phyloP scores from a whole-genome alignment of 2,888 invertebrate genomes.

The Scrobipalpa costella region DNA sequence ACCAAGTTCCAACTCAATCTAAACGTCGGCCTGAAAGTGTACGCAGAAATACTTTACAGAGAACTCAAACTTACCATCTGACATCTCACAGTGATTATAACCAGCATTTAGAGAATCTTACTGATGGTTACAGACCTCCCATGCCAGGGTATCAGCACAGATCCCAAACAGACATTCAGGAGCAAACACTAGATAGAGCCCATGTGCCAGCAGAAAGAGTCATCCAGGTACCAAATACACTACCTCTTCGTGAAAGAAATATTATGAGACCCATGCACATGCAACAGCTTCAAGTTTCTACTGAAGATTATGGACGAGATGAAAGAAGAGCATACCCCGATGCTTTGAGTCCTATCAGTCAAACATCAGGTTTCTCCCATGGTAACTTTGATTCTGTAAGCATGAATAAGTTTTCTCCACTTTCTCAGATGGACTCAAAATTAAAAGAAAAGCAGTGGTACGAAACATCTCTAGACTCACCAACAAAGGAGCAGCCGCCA shows the following conservation, averaged over 20 bases:
- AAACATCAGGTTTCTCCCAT: constrained; percentile 67
- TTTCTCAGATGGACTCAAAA: constrained; percentile 67
- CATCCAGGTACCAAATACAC: constrained; percentile 63
- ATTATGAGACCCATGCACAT: constrained; percentile 63
- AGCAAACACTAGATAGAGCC: constrained; percentile 51
- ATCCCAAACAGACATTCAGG: constrained; percentile 72
- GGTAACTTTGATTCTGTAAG: constrained; percentile 68
- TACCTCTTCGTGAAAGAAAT: constrained; percentile 70
- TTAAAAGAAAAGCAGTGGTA: constrained; percentile 85
- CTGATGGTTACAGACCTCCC: constrained; percentile 60
- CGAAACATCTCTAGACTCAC: constrained; percentile 84
- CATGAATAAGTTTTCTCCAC: constrained; percentile 70
- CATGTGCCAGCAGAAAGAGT: constrained; percentile 62
- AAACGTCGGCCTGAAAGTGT: constrained; percentile 64
- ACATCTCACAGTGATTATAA: constrained; percentile 77
- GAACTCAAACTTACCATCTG: constrained; percentile 76
- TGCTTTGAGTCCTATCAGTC: constrained; percentile 69
- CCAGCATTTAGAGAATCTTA: constrained; percentile 70
- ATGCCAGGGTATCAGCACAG: constrained; percentile 63
- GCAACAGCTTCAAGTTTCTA: constrained; percentile 69
- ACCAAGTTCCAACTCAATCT: constrained; percentile 59
- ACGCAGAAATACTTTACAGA: constrained; percentile 69
- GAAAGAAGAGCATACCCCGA: constrained; percentile 61
- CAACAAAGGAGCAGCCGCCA: constrained; percentile 64
- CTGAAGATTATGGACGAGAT: constrained; percentile 65